Conservation (phyloP, 2,113 vertebrate species). For the Pseudorectes ferrugineus region DNA sequence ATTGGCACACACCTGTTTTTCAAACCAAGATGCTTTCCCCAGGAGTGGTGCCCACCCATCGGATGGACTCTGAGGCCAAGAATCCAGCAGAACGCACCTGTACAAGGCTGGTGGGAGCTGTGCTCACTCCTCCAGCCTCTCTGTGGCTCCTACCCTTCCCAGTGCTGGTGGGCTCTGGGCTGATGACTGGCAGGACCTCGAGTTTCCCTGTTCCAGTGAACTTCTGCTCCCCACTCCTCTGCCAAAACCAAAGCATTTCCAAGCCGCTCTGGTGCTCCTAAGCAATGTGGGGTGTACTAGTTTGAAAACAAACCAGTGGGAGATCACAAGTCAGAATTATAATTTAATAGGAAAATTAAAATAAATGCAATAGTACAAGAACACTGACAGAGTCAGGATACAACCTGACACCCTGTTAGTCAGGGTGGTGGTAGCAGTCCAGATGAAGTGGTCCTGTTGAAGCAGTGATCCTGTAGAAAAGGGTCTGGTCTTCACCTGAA, state of each 20-base stretch:
- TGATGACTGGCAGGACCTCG: background rate
- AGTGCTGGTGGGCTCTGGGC: background rate
- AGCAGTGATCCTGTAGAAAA: no score
- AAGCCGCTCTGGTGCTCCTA: rapidly evolving
- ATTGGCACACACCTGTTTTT: background rate
- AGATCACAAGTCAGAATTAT: no score
- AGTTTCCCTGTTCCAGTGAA: background rate
- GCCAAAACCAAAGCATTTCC: background rate
- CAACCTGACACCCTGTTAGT: no score
- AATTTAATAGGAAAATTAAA: no score
- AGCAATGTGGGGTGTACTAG: no score
- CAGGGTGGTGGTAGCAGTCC: no score
- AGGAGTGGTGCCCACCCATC: rapidly evolving
- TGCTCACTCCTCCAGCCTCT: rapidly evolving
- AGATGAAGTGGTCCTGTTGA: no score
- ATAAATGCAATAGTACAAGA: no score
- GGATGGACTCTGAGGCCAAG: background rate
- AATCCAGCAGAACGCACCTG: background rate
- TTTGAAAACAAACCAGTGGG: no score
- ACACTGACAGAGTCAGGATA: no score
- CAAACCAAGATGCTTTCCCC: background rate
- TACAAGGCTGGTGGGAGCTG: rapidly evolving
- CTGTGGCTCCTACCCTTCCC: background rate
- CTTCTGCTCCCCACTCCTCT: background rate
- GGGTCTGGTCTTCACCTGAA: no score